Conservation (phyloP, 2,888 invertebrate genomes). For the Drosophila atroscutellata region DNA sequence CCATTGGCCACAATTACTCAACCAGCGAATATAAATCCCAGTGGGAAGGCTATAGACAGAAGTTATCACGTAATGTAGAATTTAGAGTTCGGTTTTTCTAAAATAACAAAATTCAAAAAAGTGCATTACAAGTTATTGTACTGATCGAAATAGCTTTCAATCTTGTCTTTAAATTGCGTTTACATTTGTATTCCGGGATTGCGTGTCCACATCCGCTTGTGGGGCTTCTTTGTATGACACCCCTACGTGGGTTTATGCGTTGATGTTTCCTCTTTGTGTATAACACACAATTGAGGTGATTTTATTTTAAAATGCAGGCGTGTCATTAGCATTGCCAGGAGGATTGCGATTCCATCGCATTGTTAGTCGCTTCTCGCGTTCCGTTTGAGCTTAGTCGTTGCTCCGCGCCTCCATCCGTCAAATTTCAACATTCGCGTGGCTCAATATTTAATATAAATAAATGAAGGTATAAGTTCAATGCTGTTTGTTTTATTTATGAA, state of each 20-base stretch:
- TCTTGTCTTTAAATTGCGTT: constrained; percentile 4
- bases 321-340: constrained; percentile 55
- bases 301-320: constrained; percentile 22
- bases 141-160: not conserved
- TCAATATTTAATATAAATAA: not conserved
- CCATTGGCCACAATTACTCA: not conserved
- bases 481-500: constrained; percentile 22
- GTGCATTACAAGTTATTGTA: not conserved
- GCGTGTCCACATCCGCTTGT: constrained; percentile 30
- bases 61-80: not conserved
- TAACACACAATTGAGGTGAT: constrained; percentile 12
- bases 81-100: not conserved
- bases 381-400: constrained; percentile 9
- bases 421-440: not conserved
- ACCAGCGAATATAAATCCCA: not conserved
- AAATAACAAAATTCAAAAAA: not conserved
- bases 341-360: constrained; percentile 22
- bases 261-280: constrained; percentile 27
- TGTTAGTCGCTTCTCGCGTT: constrained; percentile 4
- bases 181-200: constrained; percentile 24
- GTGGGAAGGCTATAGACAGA: not conserved
- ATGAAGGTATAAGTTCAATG: constrained; percentile 22
- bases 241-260: constrained; percentile 15
- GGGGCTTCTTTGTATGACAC: constrained; percentile 18
- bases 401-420: not conserved